A percentile compares a stretch with the other conserved stretches of the same genome.
Conservation (phyloP, 2,888 invertebrate species). For the Acleris sparsana region DNA sequence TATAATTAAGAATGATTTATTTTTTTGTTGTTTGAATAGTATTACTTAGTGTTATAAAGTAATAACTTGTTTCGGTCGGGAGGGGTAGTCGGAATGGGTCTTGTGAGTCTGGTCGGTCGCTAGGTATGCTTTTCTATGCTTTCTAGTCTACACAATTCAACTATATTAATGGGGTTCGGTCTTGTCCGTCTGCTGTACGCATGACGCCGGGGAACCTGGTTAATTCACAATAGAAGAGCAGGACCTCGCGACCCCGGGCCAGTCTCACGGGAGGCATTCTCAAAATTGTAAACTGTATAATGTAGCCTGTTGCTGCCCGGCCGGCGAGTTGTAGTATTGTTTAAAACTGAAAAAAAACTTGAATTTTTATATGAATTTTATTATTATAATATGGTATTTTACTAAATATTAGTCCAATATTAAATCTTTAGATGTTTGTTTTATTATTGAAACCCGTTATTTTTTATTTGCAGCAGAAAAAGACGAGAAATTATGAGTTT, state of each 20-base stretch:
- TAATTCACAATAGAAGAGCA: not conserved
- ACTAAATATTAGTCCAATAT: conserved; percentile 83
- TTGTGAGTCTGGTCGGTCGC: conserved; percentile 10
- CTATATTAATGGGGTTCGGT: not conserved
- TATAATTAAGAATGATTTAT: conserved; percentile 62
- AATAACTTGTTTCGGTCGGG: conserved; percentile 51
- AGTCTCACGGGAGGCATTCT: conserved; percentile 7
- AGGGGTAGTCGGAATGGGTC: conserved; percentile 16
- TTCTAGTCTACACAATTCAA: conserved; percentile 20
- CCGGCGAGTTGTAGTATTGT: conserved; percentile 62
- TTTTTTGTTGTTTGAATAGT: conserved; percentile 66
- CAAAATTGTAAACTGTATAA: conserved; percentile 29
- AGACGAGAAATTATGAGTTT: too few species aligned
- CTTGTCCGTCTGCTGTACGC: not conserved
- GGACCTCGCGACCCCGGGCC: not conserved
- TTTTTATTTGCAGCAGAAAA: conserved; percentile 1
- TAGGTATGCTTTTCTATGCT: conserved; percentile 21
- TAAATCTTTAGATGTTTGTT: conserved; percentile 75
- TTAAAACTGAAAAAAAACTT: conserved; percentile 76
- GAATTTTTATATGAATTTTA: conserved; percentile 83
- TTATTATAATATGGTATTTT: conserved; percentile 82
- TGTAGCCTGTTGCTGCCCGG: conserved; percentile 40
- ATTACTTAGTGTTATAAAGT: conserved; percentile 56
- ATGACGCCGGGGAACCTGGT: not conserved
- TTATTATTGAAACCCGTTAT: conserved; percentile 55